phyloP scores from a whole-genome alignment of 2,797 vertebrate genomes.

The Miichthys miiuy region DNA sequence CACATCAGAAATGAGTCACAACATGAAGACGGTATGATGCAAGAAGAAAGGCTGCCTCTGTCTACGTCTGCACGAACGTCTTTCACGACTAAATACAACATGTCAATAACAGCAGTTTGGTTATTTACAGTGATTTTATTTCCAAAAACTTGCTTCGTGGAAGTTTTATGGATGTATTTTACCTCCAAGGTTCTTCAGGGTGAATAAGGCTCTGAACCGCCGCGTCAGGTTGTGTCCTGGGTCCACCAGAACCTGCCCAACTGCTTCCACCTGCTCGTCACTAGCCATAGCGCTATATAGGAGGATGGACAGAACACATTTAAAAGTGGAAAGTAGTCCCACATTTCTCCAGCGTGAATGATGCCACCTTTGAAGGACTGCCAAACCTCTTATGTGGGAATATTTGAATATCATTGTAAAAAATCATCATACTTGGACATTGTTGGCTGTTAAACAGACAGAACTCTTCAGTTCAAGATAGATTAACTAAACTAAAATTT shows the following conservation, averaged over 20 bases:
- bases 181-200: slow-evolving; percentile 91
- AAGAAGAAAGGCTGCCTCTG: too few relatives aligned
- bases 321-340: too few relatives aligned
- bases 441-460: too few relatives aligned
- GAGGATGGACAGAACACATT: not conserved
- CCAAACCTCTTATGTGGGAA: not conserved
- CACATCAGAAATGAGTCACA: too few relatives aligned
- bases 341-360: too few relatives aligned
- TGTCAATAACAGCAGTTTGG: not conserved
- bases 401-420: not conserved
- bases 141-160: not conserved
- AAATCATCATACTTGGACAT: not conserved
- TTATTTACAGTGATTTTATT: not conserved
- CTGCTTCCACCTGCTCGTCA: slow-evolving; percentile 78
- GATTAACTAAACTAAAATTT: too few relatives aligned
- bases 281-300: slow-evolving; percentile 83
- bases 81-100: too few relatives aligned
- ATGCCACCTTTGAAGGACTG: not conserved
- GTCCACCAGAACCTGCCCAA: slow-evolving; percentile 88
- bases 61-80: too few relatives aligned
- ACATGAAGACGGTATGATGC: too few relatives aligned
- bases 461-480: too few relatives aligned
- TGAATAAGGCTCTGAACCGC: slow-evolving; percentile 95
- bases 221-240: slow-evolving; percentile 80
- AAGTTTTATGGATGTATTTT: slow-evolving; percentile 3